Evolutionary conservation across 2,113 vertebrate genomes (phyloP).

Genomic region (Onychostoma macrolepis): DNA sequence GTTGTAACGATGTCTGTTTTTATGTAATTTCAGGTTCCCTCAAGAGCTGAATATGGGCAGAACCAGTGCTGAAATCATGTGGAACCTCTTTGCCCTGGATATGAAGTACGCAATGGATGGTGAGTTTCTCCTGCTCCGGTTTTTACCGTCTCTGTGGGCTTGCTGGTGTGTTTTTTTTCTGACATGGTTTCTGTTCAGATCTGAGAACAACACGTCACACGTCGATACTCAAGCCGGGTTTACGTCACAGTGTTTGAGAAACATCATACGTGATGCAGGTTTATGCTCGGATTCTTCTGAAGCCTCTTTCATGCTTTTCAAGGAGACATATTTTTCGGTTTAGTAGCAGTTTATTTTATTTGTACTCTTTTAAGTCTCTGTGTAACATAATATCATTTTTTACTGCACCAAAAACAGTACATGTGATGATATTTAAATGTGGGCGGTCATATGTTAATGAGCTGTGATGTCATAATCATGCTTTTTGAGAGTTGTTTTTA

Average conservation of each 20-base stretch:
- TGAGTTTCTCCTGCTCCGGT: constrained; percentile 66
- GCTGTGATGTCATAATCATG: not conserved
- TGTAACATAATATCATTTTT: not conserved
- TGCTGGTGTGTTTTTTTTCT: not conserved
- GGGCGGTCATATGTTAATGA: not conserved
- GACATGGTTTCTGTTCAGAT: not conserved
- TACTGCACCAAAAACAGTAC: not conserved
- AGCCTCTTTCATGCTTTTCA: not conserved
- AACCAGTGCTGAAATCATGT: constrained; percentile 91
- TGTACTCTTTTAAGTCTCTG: not conserved
- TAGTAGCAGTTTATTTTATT: not conserved
- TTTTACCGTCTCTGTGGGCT: not conserved
- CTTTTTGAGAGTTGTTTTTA: not conserved
- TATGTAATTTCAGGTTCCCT: constrained; percentile 82
- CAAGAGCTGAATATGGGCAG: constrained; percentile 94
- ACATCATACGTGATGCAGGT: not conserved
- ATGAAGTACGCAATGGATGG: constrained; percentile 98
- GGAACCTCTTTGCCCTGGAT: constrained; percentile 91
- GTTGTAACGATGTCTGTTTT: not conserved
- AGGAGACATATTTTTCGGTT: not conserved
- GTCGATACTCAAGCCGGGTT: not conserved
- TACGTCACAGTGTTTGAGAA: not conserved
- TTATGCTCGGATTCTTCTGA: not conserved
- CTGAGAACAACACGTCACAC: not conserved
- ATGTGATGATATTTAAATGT: not conserved